Evolutionary conservation across 1,140 invertebrate genomes (phyloP), one percentile per base, ranked within the genome.

Genomic region (Drosophila hydei): DNA sequence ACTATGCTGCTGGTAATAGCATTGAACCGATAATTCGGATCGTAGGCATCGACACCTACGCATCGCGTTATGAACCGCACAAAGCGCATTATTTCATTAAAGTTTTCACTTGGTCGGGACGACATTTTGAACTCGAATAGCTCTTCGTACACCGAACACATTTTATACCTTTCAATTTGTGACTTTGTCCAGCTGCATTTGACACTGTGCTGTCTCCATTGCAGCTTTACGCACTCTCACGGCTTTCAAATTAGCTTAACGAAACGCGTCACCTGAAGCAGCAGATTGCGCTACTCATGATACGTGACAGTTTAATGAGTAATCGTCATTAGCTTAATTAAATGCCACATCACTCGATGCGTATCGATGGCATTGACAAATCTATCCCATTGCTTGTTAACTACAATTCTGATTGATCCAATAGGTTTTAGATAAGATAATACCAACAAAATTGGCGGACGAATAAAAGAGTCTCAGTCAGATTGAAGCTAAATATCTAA

Each of bases 271-370:
- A 11, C 30, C 11, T 33, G 30, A 11, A 11, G 30, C 30, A 12
- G 30, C 9, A 33, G 30, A 33, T 11, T 40, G 69, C 18, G 38
- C 21, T 25, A 59, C 50, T 43, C 74, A 58, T n/a, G 58, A 65
- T 64, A 87, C 56, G 61, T 87, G 81, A 72, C 81, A 81, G 60
- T 78, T 77, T 87, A 87, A 87, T 87, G 75, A 81, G 81, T 21
- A 78, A 78, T 87, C 61, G 33, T 47, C 62, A 38, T 67, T 59
- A 55, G 78, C 67, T 72, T 77, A 81, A 81, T 81, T 81, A 81
- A 81, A 70, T 78, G 79, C 6, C 70, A 77, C 14, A 63, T 43
- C 60, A 62, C 54, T 72, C 47, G n/a, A n/a, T 63, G 65, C 54
- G 52, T 64, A 59, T 56, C 38, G 36, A 65, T 58, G 19, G 11